phyloP scores from a whole-genome alignment of 2,113 vertebrate genomes.

The Vidua macroura region DNA sequence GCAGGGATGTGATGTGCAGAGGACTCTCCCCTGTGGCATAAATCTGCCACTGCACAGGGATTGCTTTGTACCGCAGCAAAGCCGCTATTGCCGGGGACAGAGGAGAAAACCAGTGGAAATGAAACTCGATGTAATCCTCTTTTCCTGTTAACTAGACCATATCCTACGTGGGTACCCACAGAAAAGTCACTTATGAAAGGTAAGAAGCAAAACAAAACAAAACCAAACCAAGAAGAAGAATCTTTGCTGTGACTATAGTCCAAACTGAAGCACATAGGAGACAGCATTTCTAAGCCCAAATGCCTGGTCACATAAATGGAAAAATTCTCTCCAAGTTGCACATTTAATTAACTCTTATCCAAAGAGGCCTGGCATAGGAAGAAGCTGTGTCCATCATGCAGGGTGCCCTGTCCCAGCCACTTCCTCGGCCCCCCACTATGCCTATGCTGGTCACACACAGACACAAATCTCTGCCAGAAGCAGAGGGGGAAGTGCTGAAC shows the following conservation, averaged over 20 bases:
- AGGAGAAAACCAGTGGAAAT: neutral
- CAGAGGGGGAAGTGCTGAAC: neutral
- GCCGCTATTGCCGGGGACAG: rapidly evolving
- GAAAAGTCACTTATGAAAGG: neutral
- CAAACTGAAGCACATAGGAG: neutral
- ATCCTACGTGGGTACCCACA: rapidly evolving
- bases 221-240: neutral
- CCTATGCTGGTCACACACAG: rapidly evolving
- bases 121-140: neutral
- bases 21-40: slow-evolving; percentile 55
- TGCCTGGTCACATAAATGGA: neutral
- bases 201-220: neutral
- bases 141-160: neutral
- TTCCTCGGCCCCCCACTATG: rapidly evolving
- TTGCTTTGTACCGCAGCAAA: neutral
- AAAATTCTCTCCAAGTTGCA: neutral
- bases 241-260: neutral
- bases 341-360: neutral
- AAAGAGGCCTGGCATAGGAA: neutral
- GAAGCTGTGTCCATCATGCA: neutral
- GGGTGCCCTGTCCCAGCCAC: neutral
- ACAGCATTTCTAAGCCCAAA: neutral
- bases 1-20: slow-evolving; percentile 9
- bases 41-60: slow-evolving; percentile 31
- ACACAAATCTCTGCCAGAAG: neutral